phyloP scores from a whole-genome alignment of 2,113 vertebrate species.

The Nibea coibor region DNA sequence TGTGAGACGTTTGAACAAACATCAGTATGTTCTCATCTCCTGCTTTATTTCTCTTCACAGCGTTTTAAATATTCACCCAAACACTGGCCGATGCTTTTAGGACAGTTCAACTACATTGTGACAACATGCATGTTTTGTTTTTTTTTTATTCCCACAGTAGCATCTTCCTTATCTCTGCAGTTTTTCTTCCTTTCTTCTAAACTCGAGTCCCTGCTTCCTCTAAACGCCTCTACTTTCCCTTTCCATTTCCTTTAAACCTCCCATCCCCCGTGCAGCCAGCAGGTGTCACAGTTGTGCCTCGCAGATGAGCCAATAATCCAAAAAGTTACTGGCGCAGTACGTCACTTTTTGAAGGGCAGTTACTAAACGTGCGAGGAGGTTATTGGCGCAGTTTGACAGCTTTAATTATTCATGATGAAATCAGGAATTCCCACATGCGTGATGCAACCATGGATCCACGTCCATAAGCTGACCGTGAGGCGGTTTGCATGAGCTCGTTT shows the following conservation, averaged over 20 bases:
- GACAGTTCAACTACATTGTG: not conserved
- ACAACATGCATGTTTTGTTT: not conserved
- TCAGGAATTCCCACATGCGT: not conserved
- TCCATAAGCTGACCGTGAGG: not conserved
- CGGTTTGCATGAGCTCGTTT: not conserved
- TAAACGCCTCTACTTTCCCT: constrained; percentile 57
- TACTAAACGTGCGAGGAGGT: not conserved
- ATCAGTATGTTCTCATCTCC: not conserved
- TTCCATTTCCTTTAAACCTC: constrained; percentile 50
- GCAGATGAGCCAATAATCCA: not conserved
- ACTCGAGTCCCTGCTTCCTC: constrained; percentile 54
- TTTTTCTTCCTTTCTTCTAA: not conserved
- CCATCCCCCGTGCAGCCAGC: not conserved
- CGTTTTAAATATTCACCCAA: not conserved
- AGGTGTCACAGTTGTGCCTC: constrained; percentile 47
- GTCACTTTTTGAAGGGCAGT: not conserved
- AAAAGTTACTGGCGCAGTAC: not conserved
- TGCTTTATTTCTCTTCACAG: not conserved
- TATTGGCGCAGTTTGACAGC: not conserved
- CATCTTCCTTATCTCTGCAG: not conserved
- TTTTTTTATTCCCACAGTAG: not conserved
- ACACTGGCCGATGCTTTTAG: not conserved
- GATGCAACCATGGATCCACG: constrained; percentile 37
- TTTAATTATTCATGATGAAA: not conserved
- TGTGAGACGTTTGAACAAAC: not conserved